Base-by-base conservation (phyloP, 2,888 invertebrate genomes). In the Apodemia mormo region DNA sequence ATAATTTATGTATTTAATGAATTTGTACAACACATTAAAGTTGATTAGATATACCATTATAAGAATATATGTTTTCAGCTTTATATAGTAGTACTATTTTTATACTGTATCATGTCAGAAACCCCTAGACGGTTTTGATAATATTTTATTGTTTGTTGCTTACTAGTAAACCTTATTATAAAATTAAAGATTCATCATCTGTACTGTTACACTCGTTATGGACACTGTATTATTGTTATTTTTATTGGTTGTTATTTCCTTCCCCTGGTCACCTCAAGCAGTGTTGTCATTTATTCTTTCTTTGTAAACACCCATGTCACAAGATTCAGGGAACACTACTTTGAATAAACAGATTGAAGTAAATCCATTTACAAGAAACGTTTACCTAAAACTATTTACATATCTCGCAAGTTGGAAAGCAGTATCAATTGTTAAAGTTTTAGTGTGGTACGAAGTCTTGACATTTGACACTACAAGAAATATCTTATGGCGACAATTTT, bases 401-500 rank as follows among this genome's bases (percentile, higher is more conserved):
- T 52, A 52, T 14, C 52, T 52, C 7, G 61, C 61, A 33, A 14
- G 33, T 61, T 30, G 61, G 12, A 33, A 33, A 10, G 29, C 61
- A 14, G 61, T 37, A 64, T 67, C 54, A 52, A 67, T 37, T 52
- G 67, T 67, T 64, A 33, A 37, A n/a, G 43, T 67, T 54, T 54
- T 37, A 37, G 64, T 56, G 22, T 54, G 54, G 54, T 40, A 69
- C 40, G 43, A 68, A 77, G 74, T 77, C 76, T 79, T 83, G 85
- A 84, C 86, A 85, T 84, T 81, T 86, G 87, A 87, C 85, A 85
- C 83, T 79, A 70, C 71, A 70, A 72, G 72, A 72, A 73, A 72
- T 70, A 72, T 73, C 73, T 67, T 72, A 73, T 66, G 74, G 70
- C 69, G 72, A 72, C 72, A 82, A 82, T 90, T 89, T 88, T 90